Conservation (phyloP, 2,888 invertebrate genomes). For the Stomorhina lunata region DNA sequence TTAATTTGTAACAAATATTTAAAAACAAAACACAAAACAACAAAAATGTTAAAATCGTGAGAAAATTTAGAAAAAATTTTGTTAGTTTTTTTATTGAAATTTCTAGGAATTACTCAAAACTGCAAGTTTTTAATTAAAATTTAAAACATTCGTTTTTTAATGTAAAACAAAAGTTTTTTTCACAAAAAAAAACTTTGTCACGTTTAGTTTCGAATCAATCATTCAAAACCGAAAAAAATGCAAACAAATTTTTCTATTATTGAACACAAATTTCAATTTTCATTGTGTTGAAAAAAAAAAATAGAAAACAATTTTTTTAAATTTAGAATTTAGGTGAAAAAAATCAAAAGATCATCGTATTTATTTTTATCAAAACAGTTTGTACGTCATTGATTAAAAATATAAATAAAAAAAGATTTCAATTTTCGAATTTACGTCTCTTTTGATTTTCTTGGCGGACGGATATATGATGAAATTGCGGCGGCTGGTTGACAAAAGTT, state of each 20-base stretch:
- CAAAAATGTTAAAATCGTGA: constrained; percentile 35
- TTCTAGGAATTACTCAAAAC: background rate
- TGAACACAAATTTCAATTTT: background rate
- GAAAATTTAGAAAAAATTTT: no score
- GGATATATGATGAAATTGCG: constrained; percentile 19
- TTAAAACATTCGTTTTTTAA: background rate
- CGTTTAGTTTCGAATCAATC: constrained; percentile 50
- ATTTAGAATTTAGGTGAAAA: constrained; percentile 53
- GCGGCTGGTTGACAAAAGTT: constrained; percentile 20
- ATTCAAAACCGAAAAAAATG: constrained; percentile 16
- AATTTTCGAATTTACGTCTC: background rate
- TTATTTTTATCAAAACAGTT: constrained; percentile 35
- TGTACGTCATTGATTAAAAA: constrained; percentile 55
- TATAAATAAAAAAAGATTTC: no score
- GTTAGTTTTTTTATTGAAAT: constrained; percentile 8
- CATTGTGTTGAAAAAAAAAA: no score
- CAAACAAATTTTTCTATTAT: background rate
- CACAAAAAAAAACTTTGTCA: constrained; percentile 35
- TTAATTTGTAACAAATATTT: constrained; percentile 15
- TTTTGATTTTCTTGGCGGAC: background rate
- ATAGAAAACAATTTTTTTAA: constrained; percentile 16
- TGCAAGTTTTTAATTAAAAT: constrained; percentile 13
- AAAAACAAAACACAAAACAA: constrained; percentile 1
- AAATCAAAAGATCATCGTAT: constrained; percentile 37
- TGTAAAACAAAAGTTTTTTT: background rate